Base-by-base conservation (phyloP, 1,140 invertebrate genomes). In the Dendroctonus ponderosae region DNA sequence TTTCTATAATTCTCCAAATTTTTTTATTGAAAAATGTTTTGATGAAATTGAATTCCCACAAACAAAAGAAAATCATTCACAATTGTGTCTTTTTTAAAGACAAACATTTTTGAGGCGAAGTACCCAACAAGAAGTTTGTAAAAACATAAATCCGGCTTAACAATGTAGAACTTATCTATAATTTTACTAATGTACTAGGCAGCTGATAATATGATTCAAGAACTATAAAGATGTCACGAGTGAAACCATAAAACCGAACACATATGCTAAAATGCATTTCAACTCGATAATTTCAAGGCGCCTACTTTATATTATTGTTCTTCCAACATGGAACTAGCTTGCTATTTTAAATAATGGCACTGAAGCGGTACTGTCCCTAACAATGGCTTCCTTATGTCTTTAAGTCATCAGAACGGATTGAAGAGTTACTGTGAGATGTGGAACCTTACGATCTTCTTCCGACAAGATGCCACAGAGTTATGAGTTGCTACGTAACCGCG, bases 281-380 rank as follows among this genome's bases (percentile, higher is more conserved):
- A 52, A 52, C 50, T 52, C 50, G 50, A 52, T 52, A 52, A 52
- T 52, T 52, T 52, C 50, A 52, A 52, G 50, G 15, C 15, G 50
- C 15, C 50, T 26, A 52, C 50, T 52, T 52, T 52, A 52, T 52
- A 52, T 52, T 52, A 52, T 52, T 52, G 50, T 52, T 52, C 11
- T 5, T 52, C 50, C 5, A 12, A 52, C 50, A 52, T 52, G 50
- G 5, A 12, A 52, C 50, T 52, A 5, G 7, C 11, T 26, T 52
- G 50, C 50, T 12, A 3, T 8, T n/a, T 52, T 12, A 12, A 52
- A 52, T 52, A 52, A 26, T 52, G 50, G 50, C 5, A 52, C 50
- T 52, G 50, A 12, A 5, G 11, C 50, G 5, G 50, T 26, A 52
- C 50, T 52, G 50, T 52, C 50, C 2, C 50, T 12, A 52, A 52